Percentiles rank a stretch among this genome's conserved stretches.
Evolutionary conservation across 2,797 vertebrate species (phyloP).

Genomic region (Phataginus tetradactyla): DNA sequence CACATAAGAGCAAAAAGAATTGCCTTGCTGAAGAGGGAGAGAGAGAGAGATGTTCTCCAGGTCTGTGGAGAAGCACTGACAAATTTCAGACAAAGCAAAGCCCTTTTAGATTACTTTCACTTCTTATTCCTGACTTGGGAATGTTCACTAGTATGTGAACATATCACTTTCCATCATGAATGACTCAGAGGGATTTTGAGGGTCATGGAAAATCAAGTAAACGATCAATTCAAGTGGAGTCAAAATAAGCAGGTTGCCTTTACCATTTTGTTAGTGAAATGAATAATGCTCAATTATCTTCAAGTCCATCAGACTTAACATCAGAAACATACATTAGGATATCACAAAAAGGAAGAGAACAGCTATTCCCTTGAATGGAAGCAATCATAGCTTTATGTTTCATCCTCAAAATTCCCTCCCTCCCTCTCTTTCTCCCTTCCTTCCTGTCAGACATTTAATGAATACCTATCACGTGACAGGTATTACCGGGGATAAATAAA

Average conservation of each 20-base stretch:
- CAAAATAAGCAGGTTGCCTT: constrained; percentile 70
- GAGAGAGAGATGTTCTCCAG: constrained; percentile 74
- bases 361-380: constrained; percentile 20
- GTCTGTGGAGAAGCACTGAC: constrained; percentile 67
- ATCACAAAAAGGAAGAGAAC: constrained; percentile 44
- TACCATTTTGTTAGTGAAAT: constrained; percentile 75
- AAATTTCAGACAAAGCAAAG: constrained; percentile 64
- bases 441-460: constrained; percentile 12
- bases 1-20: constrained; percentile 80
- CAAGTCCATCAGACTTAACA: constrained; percentile 57
- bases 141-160: constrained; percentile 53
- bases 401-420: neutral
- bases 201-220: constrained; percentile 76
- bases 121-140: constrained; percentile 63
- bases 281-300: constrained; percentile 59
- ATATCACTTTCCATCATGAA: constrained; percentile 53
- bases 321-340: neutral
- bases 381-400: neutral
- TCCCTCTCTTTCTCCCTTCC: neutral
- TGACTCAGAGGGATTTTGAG: constrained; percentile 60
- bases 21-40: constrained; percentile 73
- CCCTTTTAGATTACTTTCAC: constrained; percentile 41
- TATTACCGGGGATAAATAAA: neutral
- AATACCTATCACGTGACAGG: neutral
- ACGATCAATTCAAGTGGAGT: constrained; percentile 76